Conservation (phyloP, 2,888 invertebrate genomes). For the Carpatolechia fugitivella region DNA sequence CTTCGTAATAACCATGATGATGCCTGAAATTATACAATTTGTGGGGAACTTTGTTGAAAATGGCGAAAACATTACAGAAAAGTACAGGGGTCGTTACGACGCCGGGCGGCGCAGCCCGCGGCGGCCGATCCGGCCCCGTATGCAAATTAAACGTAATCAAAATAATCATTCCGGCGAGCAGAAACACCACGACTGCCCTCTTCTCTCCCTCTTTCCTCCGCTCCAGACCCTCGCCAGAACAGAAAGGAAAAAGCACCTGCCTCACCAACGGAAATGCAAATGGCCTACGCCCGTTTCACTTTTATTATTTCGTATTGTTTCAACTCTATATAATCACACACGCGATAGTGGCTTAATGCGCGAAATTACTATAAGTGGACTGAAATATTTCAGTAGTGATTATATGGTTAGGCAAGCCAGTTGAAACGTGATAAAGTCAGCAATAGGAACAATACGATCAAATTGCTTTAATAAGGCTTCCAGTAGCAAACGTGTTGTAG, state of each 20-base stretch:
- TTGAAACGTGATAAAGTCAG: constrained; percentile 46
- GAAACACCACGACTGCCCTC: constrained; percentile 38
- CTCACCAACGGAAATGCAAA: constrained; percentile 63
- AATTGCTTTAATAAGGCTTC: constrained; percentile 38
- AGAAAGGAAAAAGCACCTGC: constrained; percentile 49
- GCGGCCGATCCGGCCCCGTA: constrained; percentile 59
- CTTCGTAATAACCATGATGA: constrained; percentile 78
- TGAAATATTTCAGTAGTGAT: constrained; percentile 64
- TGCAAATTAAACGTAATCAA: constrained; percentile 80
- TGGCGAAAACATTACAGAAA: constrained; percentile 79
- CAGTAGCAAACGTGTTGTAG: constrained; percentile 31
- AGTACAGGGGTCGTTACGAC: constrained; percentile 74
- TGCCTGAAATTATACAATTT: constrained; percentile 77
- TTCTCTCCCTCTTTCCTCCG: constrained; percentile 52
- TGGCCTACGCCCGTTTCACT: constrained; percentile 59
- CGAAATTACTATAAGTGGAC: constrained; percentile 66
- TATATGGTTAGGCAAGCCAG: constrained; percentile 44
- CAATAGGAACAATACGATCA: constrained; percentile 37
- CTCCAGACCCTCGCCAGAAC: constrained; percentile 32
- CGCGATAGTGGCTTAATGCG: constrained; percentile 64
- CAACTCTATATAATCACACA: constrained; percentile 59
- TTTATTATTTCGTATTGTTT: constrained; percentile 72
- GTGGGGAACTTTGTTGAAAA: constrained; percentile 78
- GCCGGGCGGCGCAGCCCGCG: constrained; percentile 55
- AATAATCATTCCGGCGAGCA: constrained; percentile 71